phyloP scores from a whole-genome alignment of 2,888 invertebrate species.

The Gonocerus acuteangulatus region DNA sequence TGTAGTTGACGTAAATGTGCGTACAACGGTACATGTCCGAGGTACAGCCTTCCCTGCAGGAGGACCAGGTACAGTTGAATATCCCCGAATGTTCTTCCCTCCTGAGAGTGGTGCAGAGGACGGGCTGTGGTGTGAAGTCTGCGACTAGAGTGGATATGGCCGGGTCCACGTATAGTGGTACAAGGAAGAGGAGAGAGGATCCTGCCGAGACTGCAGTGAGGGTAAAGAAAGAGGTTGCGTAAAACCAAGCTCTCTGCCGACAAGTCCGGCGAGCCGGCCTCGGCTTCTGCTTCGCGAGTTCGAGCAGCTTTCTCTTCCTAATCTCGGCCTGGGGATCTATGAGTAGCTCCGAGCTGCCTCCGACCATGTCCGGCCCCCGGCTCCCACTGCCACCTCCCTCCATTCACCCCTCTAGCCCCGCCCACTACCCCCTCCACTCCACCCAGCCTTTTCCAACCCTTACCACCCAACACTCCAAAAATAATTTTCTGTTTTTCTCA shows the following conservation, averaged over 20 bases:
- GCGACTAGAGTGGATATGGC: constrained; percentile 53
- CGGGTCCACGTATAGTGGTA: constrained; percentile 64
- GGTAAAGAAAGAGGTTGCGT: constrained; percentile 61
- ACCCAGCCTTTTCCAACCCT: background rate
- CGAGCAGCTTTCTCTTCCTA: constrained; percentile 54
- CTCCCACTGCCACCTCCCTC: constrained; percentile 1
- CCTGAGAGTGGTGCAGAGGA: constrained; percentile 62
- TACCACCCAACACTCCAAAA: constrained; percentile 3
- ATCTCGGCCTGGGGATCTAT: constrained; percentile 66
- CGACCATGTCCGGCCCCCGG: constrained; percentile 46
- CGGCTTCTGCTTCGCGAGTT: constrained; percentile 51
- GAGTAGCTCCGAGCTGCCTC: constrained; percentile 70
- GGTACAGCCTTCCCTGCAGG: constrained; percentile 72
- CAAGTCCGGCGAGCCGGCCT: constrained; percentile 52
- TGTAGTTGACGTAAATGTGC: constrained; percentile 52
- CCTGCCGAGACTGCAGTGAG: constrained; percentile 64
- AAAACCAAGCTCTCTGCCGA: constrained; percentile 62
- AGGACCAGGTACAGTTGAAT: constrained; percentile 72
- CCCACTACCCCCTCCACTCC: background rate
- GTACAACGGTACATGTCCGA: constrained; percentile 66
- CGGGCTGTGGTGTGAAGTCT: constrained; percentile 66
- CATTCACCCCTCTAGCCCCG: background rate
- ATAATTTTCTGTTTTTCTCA: background rate
- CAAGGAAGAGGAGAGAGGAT: constrained; percentile 63
- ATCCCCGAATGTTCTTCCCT: constrained; percentile 63